Percentiles rank a stretch among this genome's conserved stretches.
These are phyloP conservation scores for Phoenoteleia sp. DNA, from an alignment of 2,888 invertebrate species.

Conservation along the genomic window DNA sequence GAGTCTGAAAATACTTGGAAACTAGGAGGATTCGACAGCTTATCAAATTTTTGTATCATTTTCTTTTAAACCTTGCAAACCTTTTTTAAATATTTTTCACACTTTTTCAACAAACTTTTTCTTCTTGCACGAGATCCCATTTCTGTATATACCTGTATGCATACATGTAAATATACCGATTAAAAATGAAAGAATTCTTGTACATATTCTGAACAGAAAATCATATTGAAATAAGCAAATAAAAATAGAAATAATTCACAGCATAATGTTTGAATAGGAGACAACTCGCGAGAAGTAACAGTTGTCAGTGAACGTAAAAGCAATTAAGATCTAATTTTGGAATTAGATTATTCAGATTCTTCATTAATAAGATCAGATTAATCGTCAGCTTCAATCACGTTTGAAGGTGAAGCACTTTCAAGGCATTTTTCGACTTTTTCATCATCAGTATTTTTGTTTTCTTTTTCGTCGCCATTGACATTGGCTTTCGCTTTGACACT, in stretches of 20 bases:
- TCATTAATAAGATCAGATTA: background rate
- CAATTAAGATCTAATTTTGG: background rate
- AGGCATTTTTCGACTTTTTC: background rate
- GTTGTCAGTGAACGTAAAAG: background rate
- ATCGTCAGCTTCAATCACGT: background rate
- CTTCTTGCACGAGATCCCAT: too few relatives aligned
- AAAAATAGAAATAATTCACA: background rate
- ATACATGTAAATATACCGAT: background rate
- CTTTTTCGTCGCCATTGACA: background rate
- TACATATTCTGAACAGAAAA: background rate
- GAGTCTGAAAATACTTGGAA: too few relatives aligned
- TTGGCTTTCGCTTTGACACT: background rate
- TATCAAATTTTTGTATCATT: too few relatives aligned
- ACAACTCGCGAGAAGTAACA: too few relatives aligned
- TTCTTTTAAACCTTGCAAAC: too few relatives aligned
- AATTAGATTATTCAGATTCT: background rate
- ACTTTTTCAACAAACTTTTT: too few relatives aligned
- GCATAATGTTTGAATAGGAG: background rate
- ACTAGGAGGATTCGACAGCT: too few relatives aligned
- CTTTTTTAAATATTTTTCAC: too few relatives aligned
- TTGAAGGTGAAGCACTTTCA: background rate
- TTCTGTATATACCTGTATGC: too few relatives aligned
- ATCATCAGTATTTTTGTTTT: background rate
- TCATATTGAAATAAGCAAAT: too few relatives aligned
- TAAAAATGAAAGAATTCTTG: background rate